Evolutionary conservation across 1,140 invertebrate genomes (phyloP).

Genomic region (Pseudomyrmex pallidus): DNA sequence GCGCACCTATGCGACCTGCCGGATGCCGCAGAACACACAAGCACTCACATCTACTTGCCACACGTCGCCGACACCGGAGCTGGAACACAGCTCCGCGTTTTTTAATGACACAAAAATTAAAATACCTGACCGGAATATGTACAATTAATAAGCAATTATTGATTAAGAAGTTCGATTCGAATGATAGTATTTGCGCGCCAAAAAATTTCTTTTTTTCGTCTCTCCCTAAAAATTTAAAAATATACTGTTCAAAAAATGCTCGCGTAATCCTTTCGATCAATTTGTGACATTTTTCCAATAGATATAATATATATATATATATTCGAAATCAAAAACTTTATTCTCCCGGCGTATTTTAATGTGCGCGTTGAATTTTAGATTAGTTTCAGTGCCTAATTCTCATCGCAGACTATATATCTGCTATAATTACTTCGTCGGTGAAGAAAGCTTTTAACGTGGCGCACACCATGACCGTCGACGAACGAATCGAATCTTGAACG

Average conservation of each 20-base stretch:
- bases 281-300: no score
- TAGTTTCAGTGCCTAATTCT: constrained; percentile 76
- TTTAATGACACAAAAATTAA: neutral
- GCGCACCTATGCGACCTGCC: constrained; percentile 55
- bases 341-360: no score
- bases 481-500: constrained; percentile 67
- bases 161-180: no score
- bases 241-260: no score
- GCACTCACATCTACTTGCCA: constrained; percentile 41
- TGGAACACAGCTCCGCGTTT: constrained; percentile 2
- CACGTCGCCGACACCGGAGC: constrained; percentile 12
- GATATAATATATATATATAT: no score
- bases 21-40: constrained; percentile 33
- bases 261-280: no score
- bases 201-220: no score
- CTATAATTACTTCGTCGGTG: constrained; percentile 77
- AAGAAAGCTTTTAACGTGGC: constrained; percentile 79
- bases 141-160: no score
- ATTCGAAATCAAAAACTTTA: no score
- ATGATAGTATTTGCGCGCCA: no score
- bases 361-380: constrained; percentile 67
- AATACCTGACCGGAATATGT: no score
- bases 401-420: constrained; percentile 71
- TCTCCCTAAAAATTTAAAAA: no score
- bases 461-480: constrained; percentile 68